Evolutionary conservation across 2,888 invertebrate species (phyloP).

Genomic region (Leucania comma): DNA sequence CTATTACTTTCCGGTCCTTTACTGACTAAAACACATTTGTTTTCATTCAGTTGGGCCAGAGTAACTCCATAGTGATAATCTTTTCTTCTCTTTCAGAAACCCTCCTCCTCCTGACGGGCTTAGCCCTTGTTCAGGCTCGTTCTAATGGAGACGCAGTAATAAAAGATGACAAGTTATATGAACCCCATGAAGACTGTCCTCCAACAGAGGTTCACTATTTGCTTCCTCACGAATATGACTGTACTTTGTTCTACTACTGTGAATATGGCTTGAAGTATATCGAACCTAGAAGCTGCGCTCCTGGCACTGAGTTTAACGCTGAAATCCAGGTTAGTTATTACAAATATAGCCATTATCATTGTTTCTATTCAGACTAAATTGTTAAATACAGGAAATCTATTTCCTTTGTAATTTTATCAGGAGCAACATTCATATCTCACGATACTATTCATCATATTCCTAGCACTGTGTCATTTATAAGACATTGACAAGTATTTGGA

Average conservation of each 20-base stretch:
- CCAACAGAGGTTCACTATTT: conserved; percentile 87
- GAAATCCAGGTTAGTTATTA: conserved; percentile 69
- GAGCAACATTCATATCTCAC: not conserved
- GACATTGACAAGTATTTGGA: not conserved
- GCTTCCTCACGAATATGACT: conserved; percentile 81
- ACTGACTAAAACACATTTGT: no score
- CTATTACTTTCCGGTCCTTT: no score
- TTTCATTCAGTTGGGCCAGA: no score
- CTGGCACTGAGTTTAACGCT: conserved; percentile 78
- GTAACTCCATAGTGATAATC: no score
- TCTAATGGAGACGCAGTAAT: conserved; percentile 34
- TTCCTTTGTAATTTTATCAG: not conserved
- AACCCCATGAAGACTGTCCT: conserved; percentile 91
- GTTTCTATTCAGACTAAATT: no score
- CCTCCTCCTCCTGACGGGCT: conserved; percentile 66
- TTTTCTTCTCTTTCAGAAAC: conserved; percentile 63
- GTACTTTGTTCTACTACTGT: conserved; percentile 84
- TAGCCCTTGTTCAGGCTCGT: conserved; percentile 67
- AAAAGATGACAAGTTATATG: conserved; percentile 83
- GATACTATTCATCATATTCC: not conserved
- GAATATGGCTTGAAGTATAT: conserved; percentile 75
- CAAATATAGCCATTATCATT: no score
- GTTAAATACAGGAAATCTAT: not conserved
- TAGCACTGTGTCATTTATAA: not conserved
- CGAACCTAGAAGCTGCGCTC: conserved; percentile 70